Evolutionary conservation across 2,888 invertebrate genomes (phyloP), one percentile per base, ranked within the genome.

Genomic region (Xestia ashworthii): DNA sequence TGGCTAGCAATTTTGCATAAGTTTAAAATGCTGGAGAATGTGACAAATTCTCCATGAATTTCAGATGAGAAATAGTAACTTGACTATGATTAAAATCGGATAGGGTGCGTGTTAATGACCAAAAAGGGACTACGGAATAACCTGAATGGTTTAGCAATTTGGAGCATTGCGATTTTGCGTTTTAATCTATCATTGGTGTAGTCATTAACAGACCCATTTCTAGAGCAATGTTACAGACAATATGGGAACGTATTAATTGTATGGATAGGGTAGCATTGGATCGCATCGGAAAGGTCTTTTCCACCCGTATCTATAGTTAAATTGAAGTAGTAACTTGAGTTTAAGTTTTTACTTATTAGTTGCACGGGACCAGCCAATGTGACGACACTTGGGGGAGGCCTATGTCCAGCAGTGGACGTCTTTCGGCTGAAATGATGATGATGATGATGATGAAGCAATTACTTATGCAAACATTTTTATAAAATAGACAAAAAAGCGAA

Each of bases 1-100:
- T 72, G 58, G 69, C 6, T 58, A 2, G 5, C 44, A 55, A 82
- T 71, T 74, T 71, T 64, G 58, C 53, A 67, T 74, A 64, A 71
- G 44, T 78, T 82, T 71, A 46, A 67, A 67, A 81, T 71, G 50
- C 68, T 48, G 14, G 44, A 71, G 50, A 9, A 81, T 74, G 50
- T 67, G 70, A 78, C 73, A 62, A 81, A 77, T 77, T 60, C 32
- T 60, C 44, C 5, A 44, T 68, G 58, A 38, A 62, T 64, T 76
- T 44, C 3, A 32, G 25, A 38, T n/a, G 4, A 19, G 8, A 22
- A 22, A n/a, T 53, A 5, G 22, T 14, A 58, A 66, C 66, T 67
- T 48, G 46, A 32, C 62, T 38, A 38, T 62, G 62, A 38, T 62
- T 62, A 38, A 62, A 62, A 62, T 62, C 19, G 19, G 38, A 62